These are phyloP conservation scores for Mycteria americana DNA, from an alignment of 2,797 vertebrate species.

Conservation along the genomic window DNA sequence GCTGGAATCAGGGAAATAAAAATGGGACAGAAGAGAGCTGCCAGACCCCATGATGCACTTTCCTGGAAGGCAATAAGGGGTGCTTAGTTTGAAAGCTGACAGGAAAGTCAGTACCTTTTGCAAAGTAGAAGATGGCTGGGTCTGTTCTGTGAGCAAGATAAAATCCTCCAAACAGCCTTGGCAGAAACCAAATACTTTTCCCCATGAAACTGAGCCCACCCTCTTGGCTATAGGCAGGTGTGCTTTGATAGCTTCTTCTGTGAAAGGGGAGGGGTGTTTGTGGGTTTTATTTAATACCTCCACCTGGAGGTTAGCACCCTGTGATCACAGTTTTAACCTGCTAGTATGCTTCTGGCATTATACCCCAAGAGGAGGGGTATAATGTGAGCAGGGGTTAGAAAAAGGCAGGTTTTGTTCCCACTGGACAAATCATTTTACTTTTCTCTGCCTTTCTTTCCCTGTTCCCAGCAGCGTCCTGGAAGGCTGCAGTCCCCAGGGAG, in stretches of 20 bases:
- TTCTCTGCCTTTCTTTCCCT: not conserved
- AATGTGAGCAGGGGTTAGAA: not conserved
- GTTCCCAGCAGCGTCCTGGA: not conserved
- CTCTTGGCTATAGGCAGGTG: not conserved
- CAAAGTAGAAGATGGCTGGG: not conserved
- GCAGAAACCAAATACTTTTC: not conserved
- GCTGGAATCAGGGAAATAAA: not conserved
- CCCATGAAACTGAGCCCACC: rapidly evolving
- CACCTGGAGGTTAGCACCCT: not conserved
- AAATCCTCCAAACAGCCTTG: not conserved
- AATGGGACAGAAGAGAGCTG: not conserved
- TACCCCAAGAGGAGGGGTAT: not conserved
- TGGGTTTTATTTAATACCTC: not conserved
- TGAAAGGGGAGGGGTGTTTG: not conserved
- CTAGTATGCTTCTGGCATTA: not conserved
- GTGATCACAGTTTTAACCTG: not conserved
- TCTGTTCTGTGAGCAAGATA: not conserved
- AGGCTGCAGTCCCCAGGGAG: not conserved
- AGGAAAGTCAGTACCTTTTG: not conserved
- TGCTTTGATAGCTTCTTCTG: not conserved
- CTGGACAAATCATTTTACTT: not conserved
- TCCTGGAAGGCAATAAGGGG: not conserved
- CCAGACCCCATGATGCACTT: not conserved
- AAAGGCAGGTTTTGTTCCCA: not conserved
- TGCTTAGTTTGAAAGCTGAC: not conserved